These are phyloP conservation scores for Plodia interpunctella DNA, from an alignment of 1,140 invertebrate species.

Conservation along the genomic window DNA sequence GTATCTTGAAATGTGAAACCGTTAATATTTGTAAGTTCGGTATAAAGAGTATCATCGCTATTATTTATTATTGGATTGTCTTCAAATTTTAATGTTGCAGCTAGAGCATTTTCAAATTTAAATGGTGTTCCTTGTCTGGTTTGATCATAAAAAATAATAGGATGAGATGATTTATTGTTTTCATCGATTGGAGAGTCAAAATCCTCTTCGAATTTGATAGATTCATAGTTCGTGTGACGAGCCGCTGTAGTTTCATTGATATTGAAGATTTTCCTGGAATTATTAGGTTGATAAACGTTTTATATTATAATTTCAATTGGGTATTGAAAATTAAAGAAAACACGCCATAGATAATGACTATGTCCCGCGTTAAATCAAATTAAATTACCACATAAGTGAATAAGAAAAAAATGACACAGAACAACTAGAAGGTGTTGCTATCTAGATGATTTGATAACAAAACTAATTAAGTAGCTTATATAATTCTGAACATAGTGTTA, in stretches of 20 bases:
- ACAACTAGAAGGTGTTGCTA: too few relatives aligned
- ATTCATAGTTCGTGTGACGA: background rate
- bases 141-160: background rate
- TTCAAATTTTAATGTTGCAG: conserved; percentile 10
- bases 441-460: too few relatives aligned
- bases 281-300: background rate
- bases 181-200: background rate
- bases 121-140: background rate
- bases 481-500: too few relatives aligned
- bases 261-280: background rate
- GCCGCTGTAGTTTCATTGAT: background rate
- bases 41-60: background rate
- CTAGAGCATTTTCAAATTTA: conserved; percentile 6
- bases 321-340: too few relatives aligned
- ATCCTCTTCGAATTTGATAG: background rate
- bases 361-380: too few relatives aligned
- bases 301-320: too few relatives aligned
- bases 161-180: background rate
- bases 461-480: too few relatives aligned
- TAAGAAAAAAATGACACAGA: too few relatives aligned
- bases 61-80: background rate
- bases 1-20: conserved; percentile 11
- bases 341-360: too few relatives aligned
- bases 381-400: too few relatives aligned
- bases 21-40: background rate